Percentiles rank a stretch among this genome's conserved stretches.
Conservation (phyloP, 2,888 invertebrate species). For the Conistra vaccinii region DNA sequence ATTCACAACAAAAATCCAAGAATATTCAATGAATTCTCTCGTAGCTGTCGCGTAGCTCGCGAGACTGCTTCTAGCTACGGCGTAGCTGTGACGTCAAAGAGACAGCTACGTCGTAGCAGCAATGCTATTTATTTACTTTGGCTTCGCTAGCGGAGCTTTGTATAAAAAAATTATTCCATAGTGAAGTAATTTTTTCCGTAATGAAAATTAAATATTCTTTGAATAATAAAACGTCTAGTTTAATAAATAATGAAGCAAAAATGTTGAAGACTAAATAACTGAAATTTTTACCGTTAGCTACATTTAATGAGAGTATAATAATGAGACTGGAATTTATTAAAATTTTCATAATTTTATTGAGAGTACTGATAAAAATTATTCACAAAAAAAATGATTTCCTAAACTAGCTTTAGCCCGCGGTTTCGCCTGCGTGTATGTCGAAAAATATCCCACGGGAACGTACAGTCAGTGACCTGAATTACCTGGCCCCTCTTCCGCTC, state of each 20-base stretch:
- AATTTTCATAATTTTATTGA: neutral
- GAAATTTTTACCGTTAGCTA: neutral
- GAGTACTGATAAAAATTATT: neutral
- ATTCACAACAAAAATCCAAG: neutral
- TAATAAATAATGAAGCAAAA: neutral
- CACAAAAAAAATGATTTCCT: no score
- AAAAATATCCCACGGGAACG: no score
- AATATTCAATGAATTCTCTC: neutral
- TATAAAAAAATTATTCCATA: neutral
- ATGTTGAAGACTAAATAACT: neutral
- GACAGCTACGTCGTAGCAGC: slow-evolving; percentile 18
- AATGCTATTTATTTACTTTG: neutral
- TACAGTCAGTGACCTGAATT: no score
- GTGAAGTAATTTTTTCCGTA: neutral
- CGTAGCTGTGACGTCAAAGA: slow-evolving; percentile 15
- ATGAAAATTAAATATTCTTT: no score
- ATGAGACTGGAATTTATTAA: neutral
- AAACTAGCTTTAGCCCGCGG: no score
- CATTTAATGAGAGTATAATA: neutral
- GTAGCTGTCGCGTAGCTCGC: slow-evolving; percentile 16
- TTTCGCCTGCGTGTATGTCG: no score
- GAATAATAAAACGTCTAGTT: neutral
- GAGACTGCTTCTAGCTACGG: neutral
- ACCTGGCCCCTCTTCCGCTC: no score
- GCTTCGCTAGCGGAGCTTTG: neutral